Percentiles rank a stretch among this genome's conserved stretches.
phyloP scores from a whole-genome alignment of 2,888 invertebrate species.

The Incurvaria masculella region DNA sequence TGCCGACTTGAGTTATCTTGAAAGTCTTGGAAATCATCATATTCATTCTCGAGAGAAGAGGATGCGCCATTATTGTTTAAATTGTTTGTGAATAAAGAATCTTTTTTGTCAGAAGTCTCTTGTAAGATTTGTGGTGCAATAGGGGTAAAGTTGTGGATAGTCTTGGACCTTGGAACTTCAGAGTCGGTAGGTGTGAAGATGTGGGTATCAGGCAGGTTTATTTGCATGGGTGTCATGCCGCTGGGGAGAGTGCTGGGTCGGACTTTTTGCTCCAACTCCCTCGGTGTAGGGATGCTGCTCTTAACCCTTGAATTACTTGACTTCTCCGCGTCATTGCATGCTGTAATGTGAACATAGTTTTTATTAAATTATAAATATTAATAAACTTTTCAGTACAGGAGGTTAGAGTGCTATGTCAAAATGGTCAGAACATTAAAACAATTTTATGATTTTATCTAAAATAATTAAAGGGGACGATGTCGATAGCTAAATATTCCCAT shows the following conservation, averaged over 20 bases:
- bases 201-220: slow-evolving; percentile 49
- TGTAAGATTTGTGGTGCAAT: not conserved
- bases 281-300: not conserved
- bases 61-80: slow-evolving; percentile 14
- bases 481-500: too few relatives aligned
- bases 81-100: slow-evolving; percentile 1
- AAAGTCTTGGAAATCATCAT: slow-evolving; percentile 43
- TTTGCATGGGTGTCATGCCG: slow-evolving; percentile 40
- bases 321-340: slow-evolving; percentile 14
- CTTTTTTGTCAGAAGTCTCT: not conserved
- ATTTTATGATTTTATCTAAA: too few relatives aligned
- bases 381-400: too few relatives aligned
- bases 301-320: not conserved
- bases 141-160: slow-evolving; percentile 31
- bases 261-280: not conserved
- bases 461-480: too few relatives aligned
- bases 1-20: slow-evolving; percentile 36
- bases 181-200: slow-evolving; percentile 53
- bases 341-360: slow-evolving; percentile 9
- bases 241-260: slow-evolving; percentile 27
- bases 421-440: too few relatives aligned
- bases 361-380: too few relatives aligned
- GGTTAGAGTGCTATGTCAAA: too few relatives aligned
- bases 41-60: slow-evolving; percentile 19
- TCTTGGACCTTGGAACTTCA: slow-evolving; percentile 49